Percentiles rank a stretch among this genome's conserved stretches.
phyloP scores from a whole-genome alignment of 2,113 vertebrate species.

The Anarhynchus alexandrinus region DNA sequence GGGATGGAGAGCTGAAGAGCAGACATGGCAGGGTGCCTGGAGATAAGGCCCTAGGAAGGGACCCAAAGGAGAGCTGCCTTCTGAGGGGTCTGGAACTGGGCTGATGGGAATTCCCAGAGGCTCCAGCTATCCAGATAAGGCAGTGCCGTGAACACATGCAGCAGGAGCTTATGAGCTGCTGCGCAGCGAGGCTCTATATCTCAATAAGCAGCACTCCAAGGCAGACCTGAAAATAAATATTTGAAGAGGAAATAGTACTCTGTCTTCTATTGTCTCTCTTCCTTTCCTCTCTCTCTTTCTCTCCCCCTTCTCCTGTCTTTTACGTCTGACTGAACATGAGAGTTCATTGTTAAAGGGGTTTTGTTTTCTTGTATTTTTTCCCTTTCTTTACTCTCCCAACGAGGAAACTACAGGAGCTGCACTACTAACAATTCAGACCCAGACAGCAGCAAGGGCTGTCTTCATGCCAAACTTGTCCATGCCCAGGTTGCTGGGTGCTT shows the following conservation, averaged over 20 bases:
- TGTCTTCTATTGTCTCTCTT: slow-evolving; percentile 19
- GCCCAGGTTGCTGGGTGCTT: background rate
- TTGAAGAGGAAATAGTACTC: slow-evolving; percentile 48
- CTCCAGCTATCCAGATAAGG: background rate
- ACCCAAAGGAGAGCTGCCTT: background rate
- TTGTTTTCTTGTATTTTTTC: background rate
- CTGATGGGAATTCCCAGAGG: background rate
- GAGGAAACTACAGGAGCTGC: background rate
- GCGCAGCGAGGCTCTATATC: background rate
- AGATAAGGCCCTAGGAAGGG: background rate
- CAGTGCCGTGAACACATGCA: background rate
- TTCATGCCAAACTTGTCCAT: background rate
- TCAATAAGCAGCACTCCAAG: slow-evolving; percentile 28
- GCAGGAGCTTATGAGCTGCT: background rate
- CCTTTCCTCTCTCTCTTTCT: background rate
- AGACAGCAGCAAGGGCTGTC: background rate
- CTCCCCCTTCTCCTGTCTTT: background rate
- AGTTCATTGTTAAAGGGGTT: slow-evolving; percentile 5
- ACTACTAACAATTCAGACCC: background rate
- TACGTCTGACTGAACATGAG: slow-evolving; percentile 13
- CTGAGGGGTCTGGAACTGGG: background rate
- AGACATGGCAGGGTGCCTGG: background rate
- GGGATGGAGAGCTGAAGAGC: background rate
- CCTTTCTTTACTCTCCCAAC: background rate
- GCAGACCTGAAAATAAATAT: slow-evolving; percentile 57